Base-by-base conservation (phyloP, 1,140 invertebrate species). In the Diachasma alloeum region DNA sequence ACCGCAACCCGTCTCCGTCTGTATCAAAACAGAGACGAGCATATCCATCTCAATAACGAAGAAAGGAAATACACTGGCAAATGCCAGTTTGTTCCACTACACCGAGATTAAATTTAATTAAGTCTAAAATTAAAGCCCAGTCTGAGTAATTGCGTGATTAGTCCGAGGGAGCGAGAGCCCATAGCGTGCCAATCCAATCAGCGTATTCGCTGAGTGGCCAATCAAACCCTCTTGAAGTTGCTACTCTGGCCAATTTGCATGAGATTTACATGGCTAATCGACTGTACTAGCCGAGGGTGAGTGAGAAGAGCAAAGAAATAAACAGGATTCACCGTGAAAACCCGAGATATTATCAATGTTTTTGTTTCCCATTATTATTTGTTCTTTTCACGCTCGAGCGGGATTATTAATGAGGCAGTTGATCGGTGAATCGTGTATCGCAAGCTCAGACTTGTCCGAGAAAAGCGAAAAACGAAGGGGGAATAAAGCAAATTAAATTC, bases 91-190 rank as follows among this genome's bases (percentile, higher is more conserved):
- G 77, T 84, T 69, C 72, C 81, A 69, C 56, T 68, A 36, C 46
- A 42, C 72, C 67, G 80, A 78, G 81, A 87, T 87, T 87, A 83
- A 84, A 87, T 87, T 86, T 84, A 87, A 87, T 87, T 87, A 87
- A 85, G 85, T 82, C 84, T 85, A 85, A 85, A 87, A 86, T 87
- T 85, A 86, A 85, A 84, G 79, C 75, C 76, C 76, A 71, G 79
- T 53, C 56, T 56, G 73, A 80, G 83, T 86, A 85, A 86, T 86
- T 83, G 82, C 78, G 79, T 84, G 84, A 87, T 85, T 87, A 86
- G 85, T 63, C 81, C 72, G 75, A 67, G 78, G 68, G 70, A 75
- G 75, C 78, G 31, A 63, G 69, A 59, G 70, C 31, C 56, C 75
- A 59, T 68, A 72, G 79, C 75, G 76, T 75, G 81, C 78, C 82